A percentile compares a stretch with the other conserved stretches of the same genome.
These are phyloP conservation scores for Glyphotaelius pellucidus DNA, from an alignment of 2,888 invertebrate genomes.

Conservation along the genomic window DNA sequence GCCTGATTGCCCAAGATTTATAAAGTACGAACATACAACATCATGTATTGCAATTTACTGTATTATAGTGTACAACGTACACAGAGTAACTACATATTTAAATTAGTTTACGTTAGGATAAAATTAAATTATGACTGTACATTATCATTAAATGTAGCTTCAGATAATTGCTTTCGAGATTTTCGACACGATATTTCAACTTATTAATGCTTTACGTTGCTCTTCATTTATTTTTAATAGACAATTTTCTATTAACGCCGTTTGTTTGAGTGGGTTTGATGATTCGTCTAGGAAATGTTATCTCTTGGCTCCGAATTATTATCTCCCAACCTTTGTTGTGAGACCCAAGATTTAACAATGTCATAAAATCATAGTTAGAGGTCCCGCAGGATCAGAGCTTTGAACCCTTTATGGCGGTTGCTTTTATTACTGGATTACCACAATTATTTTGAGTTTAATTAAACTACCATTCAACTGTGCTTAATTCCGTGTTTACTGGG, in stretches of 20 bases:
- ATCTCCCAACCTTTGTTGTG: constrained; percentile 33
- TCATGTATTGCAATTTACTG: not conserved
- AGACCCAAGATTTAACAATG: constrained; percentile 38
- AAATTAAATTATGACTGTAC: not conserved
- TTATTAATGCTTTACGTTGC: not conserved
- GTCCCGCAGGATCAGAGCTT: constrained; percentile 17
- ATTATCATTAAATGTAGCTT: not conserved
- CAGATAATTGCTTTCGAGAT: not conserved
- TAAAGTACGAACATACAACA: not conserved
- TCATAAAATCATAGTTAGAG: constrained; percentile 40
- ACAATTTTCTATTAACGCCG: not conserved
- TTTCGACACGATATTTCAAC: not conserved
- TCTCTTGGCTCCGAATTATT: constrained; percentile 12
- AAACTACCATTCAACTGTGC: constrained; percentile 32
- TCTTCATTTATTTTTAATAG: not conserved
- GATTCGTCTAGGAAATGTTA: constrained; percentile 13
- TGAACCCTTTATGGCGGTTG: constrained; percentile 38
- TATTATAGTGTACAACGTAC: not conserved
- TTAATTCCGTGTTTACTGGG: constrained; percentile 9
- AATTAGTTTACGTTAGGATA: not conserved
- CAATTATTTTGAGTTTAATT: constrained; percentile 41
- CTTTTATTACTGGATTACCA: constrained; percentile 42
- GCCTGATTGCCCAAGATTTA: constrained; percentile 4
- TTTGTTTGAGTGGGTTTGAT: not conserved
- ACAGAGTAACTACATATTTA: not conserved